A percentile compares a stretch with the other conserved stretches of the same genome.
Evolutionary conservation across 2,113 vertebrate species (phyloP).

Genomic region (Oreochromis aureus): DNA sequence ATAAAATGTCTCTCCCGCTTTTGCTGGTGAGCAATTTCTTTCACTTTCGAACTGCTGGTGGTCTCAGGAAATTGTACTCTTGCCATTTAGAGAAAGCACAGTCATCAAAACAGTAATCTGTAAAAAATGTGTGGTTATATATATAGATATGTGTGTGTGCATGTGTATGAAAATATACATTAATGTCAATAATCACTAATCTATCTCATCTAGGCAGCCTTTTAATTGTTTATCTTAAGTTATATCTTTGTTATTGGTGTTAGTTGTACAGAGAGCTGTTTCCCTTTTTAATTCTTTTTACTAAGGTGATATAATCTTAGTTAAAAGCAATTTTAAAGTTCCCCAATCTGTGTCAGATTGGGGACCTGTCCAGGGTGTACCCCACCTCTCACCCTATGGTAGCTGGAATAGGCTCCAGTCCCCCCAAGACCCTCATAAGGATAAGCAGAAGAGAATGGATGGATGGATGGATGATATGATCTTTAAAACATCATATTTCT

Average conservation of each 20-base stretch:
- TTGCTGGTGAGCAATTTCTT: neutral
- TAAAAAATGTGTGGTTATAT: neutral
- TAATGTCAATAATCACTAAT: neutral
- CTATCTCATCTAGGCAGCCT: accelerated
- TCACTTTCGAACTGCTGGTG: neutral
- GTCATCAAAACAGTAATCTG: neutral
- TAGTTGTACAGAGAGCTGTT: neutral
- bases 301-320: too few species aligned
- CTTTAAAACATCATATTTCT: neutral
- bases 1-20: neutral
- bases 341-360: neutral
- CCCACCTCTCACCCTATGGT: neutral
- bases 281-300: neutral
- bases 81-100: neutral
- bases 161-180: neutral
- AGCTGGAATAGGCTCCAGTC: neutral
- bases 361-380: neutral
- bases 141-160: neutral
- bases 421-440: neutral
- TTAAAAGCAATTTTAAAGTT: too few species aligned
- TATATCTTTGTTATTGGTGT: neutral
- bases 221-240: neutral
- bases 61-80: conserved; percentile 7
- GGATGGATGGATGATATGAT: neutral
- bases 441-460: neutral